phyloP scores from a whole-genome alignment of 2,888 invertebrate genomes.

The Masnerella sp. region DNA sequence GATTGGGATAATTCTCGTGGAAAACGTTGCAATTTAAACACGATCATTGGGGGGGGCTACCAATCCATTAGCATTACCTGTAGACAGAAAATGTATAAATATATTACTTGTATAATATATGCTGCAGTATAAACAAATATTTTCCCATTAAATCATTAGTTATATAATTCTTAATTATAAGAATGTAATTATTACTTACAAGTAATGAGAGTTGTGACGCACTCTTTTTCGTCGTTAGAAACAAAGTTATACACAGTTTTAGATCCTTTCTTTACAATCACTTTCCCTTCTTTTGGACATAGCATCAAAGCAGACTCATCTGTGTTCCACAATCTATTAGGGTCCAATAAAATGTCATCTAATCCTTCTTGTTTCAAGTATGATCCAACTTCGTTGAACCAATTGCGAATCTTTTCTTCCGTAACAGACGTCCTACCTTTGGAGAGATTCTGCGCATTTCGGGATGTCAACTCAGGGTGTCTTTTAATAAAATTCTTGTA shows the following conservation, averaged over 20 bases:
- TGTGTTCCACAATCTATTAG: conserved; percentile 64
- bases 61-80: conserved; percentile 64
- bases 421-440: conserved; percentile 59
- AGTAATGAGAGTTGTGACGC: conserved; percentile 29
- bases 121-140: no score
- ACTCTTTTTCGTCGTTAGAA: conserved; percentile 37
- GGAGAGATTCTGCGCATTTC: conserved; percentile 62
- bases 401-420: conserved; percentile 53
- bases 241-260: conserved; percentile 12
- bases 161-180: not conserved
- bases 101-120: no score
- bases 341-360: conserved; percentile 48
- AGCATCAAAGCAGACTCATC: conserved; percentile 67
- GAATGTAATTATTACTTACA: not conserved
- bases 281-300: conserved; percentile 59
- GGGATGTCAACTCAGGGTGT: conserved; percentile 24
- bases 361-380: conserved; percentile 56
- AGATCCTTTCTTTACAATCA: conserved; percentile 20
- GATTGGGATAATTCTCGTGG: conserved; percentile 62
- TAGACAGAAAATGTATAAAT: not conserved
- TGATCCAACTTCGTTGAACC: conserved; percentile 59
- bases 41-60: conserved; percentile 65
- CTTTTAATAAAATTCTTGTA: conserved; percentile 7
- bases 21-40: conserved; percentile 69
- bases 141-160: not conserved